Base-by-base conservation (phyloP, 2,113 vertebrate species). In the Oceanites oceanicus region DNA sequence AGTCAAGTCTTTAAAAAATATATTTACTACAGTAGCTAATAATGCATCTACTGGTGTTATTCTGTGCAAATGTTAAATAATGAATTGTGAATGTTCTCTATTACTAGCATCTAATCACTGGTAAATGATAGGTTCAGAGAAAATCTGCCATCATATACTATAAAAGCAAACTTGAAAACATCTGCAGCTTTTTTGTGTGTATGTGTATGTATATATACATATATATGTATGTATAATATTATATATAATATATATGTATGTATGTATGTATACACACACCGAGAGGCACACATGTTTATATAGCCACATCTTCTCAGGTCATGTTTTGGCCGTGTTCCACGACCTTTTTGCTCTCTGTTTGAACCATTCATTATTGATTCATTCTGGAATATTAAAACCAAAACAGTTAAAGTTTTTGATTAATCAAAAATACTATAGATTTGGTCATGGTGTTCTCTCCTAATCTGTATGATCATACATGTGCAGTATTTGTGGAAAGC, bases 261-360 rank as follows among this genome's bases (percentile, higher is more conserved):
- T 19, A 5, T 34, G 7, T 59, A 16, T 13, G 12, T 66, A 14
- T 15, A n/a, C n/a, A n/a, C n/a, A n/a, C n/a, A n/a, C n/a, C n/a
- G n/a, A n/a, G 18, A 53, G 15, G 5, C 20, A 49, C 23, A 10
- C 0, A 0, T 44, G 32, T 50, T 62, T 47, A 12, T n/a, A 50
- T 7, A 63, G 8, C 23, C 23, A 34, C 13, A 32, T 62, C 40
- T 42, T 70, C 55, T 70, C 16, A 50, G 32, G 40, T 68, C 26
- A 23, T n/a, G 11, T 91, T 91, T 86, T 59, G 58, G 21, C 26
- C 9, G 2, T 38, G 38, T 95, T 95, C 44, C 14, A 52, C 45
- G 40, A 61, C 34, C 4, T 83, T 44, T 81, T 92, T 72, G 21
- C 74, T 62, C 21, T 67, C 25, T 68, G 16, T 74, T 25, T 65